Evolutionary conservation across 37 sponge, comb jelly and placozoan genomes (phyloP), one percentile per base, ranked within the genome.

Genomic region (Ianthella basta): DNA sequence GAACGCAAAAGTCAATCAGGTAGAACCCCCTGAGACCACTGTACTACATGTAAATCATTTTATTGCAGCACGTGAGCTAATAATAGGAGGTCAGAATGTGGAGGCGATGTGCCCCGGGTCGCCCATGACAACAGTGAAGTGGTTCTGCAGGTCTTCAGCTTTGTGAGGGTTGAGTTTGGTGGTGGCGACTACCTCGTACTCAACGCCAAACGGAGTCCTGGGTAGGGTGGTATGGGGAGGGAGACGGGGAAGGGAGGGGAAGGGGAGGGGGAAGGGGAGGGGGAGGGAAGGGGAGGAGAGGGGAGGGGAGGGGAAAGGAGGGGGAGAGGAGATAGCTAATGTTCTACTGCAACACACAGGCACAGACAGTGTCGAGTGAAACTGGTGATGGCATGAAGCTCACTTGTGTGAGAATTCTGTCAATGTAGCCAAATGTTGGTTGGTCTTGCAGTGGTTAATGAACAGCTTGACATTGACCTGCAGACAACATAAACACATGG

Each of bases 381-480:
- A 12, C 59, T 20, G 25, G n/a, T 33, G 6, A 82, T 60, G 20
- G 19, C 29, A 19, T 29, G 36, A 6, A 69, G 55, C 77, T 84
- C 59, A 97, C 98, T 86, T 97, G 85, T 80, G 90, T 54, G 73
- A 63, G 84, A 88, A 96, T 24, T 96, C 92, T 55, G 90, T 39
- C 59, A 94, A 84, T 24, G 89, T 83, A 19, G 96, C 87, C 61
- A 99, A 84, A 77, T 95, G 64, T 55, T 97, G 93, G 85, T 99
- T 99, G 16, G 99, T 97, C 80, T 95, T 99, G 44, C 94, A 95
- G 69, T 99, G 99, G 75, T 95, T 99, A 74, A 99, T 79, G 30
- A 99, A 72, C n/a, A 99, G 8, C 29, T 41, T 81, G 19, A 34
- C 15, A 38, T 90, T 92, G 23, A 67, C 88, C 93, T 93, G 61